Percentiles rank a stretch among this genome's conserved stretches.
Evolutionary conservation across 2,113 vertebrate genomes (phyloP).

Genomic region (Smithornis capensis): DNA sequence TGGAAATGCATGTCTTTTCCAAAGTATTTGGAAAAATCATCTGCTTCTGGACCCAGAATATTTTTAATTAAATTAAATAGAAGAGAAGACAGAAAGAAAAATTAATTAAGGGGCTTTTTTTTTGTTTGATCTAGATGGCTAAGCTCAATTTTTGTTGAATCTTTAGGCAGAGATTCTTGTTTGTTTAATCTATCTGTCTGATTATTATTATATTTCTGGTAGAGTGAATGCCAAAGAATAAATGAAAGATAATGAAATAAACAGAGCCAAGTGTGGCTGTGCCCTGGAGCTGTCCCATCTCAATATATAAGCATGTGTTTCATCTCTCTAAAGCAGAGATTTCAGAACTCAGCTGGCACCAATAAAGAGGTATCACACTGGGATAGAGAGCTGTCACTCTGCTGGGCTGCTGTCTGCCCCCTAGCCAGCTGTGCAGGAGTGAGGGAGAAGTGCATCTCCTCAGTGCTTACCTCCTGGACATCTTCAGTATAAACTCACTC

Average conservation of each 20-base stretch:
- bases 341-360: slow-evolving; percentile 46
- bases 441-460: not conserved
- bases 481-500: rapidly evolving
- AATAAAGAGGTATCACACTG: slow-evolving; percentile 10
- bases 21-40: not conserved
- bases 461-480: not conserved
- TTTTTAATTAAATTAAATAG: slow-evolving; percentile 33
- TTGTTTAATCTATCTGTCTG: slow-evolving; percentile 43
- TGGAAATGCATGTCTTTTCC: not conserved
- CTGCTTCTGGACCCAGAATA: not conserved
- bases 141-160: slow-evolving; percentile 41
- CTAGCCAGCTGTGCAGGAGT: not conserved
- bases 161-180: not conserved
- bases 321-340: slow-evolving; percentile 12
- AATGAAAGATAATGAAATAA: slow-evolving; percentile 51
- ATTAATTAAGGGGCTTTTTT: not conserved
- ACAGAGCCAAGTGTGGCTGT: slow-evolving; percentile 12
- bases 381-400: not conserved
- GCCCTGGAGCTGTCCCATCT: slow-evolving; percentile 25
- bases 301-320: not conserved
- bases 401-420: not conserved
- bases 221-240: slow-evolving; percentile 4
- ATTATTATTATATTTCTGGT: slow-evolving; percentile 27
- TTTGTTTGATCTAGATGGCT: not conserved
- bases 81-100: not conserved